Base-by-base conservation (phyloP, 2,888 invertebrate species). In the Platypus cylindrus region DNA sequence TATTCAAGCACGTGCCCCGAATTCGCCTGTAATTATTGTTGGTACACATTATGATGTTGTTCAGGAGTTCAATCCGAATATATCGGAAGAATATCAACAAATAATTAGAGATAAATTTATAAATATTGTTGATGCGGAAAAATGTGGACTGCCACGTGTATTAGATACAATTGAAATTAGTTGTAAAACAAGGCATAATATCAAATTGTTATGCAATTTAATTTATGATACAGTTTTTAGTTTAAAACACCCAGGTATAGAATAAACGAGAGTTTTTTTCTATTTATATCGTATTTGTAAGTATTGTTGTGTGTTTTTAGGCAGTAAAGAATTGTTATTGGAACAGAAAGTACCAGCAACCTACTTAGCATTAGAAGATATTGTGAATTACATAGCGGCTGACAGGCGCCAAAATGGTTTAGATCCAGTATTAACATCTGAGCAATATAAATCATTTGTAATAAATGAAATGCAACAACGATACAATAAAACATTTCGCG, bases 291-390 rank as follows among this genome's bases (percentile, higher is more conserved):
- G 9, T 9, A 20, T 32, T 12, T 9, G 5, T 17, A 5, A 8
- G 35, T 36, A 7, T 27, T 20, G 16, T n/a, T 30, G 18, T 20
- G 20, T 5, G 20, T 26, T 30, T 36, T 28, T 26, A 75, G 82
- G 84, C 11, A 87, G 87, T 45, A 93, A 93, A 57, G 89, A 90
- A 55, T 71, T 89, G 1, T 59, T 97, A 3, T 59, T 98, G 16
- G 85, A 94, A 48, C 95, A 97, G 62, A 82, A 85, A 53, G 86
- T 98, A 3, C 97, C 98, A 0, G 91, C 94, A 1, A 89, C 89
- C 23, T 98, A 97, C 62, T 68, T 97, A 30, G 86, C 90, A 1
- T 63, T 98, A 33, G 94, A 98, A 63, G 93, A 95, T 55, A 86
- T 94, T 15, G 81, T 94, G 3, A 74, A 76, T 44, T 73, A 78